Percentiles rank a stretch among this genome's conserved stretches.
Evolutionary conservation across 2,797 vertebrate genomes (phyloP).

Genomic region (Tenualosa thibaudeaui): DNA sequence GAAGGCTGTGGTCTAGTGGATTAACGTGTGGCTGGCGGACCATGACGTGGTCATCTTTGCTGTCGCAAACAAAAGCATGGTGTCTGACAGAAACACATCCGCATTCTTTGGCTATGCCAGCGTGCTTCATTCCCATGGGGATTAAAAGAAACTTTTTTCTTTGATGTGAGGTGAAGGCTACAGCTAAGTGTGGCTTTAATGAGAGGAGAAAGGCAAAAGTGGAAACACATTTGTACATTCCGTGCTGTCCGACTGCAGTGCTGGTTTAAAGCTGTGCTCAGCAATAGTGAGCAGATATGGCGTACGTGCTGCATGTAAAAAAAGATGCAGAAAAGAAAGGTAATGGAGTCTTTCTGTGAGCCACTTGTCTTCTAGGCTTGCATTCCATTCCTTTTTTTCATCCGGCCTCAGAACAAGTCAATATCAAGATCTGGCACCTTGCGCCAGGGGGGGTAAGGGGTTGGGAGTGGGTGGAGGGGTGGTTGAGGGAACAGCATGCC

Average conservation of each 20-base stretch:
- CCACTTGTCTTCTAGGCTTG: background rate
- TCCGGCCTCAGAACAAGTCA: conserved; percentile 44
- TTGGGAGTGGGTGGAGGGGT: background rate
- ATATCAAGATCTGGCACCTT: conserved; percentile 58
- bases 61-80: background rate
- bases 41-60: background rate
- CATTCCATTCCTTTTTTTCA: conserved; percentile 20
- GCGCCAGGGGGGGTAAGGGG: conserved; percentile 42
- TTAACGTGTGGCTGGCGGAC: background rate
- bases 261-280: background rate
- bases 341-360: background rate
- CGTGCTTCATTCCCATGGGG: background rate
- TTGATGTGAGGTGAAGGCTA: background rate
- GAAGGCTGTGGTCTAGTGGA: background rate
- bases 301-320: no score
- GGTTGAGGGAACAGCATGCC: conserved; percentile 51
- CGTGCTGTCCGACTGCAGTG: background rate
- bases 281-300: background rate
- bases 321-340: background rate
- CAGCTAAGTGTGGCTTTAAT: background rate
- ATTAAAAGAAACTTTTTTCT: background rate
- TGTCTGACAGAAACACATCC: background rate
- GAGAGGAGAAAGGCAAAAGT: background rate
- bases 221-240: conserved; percentile 10
- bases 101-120: background rate